Base-by-base conservation (phyloP, 1,140 invertebrate species). In the Drosophila ambigua region DNA sequence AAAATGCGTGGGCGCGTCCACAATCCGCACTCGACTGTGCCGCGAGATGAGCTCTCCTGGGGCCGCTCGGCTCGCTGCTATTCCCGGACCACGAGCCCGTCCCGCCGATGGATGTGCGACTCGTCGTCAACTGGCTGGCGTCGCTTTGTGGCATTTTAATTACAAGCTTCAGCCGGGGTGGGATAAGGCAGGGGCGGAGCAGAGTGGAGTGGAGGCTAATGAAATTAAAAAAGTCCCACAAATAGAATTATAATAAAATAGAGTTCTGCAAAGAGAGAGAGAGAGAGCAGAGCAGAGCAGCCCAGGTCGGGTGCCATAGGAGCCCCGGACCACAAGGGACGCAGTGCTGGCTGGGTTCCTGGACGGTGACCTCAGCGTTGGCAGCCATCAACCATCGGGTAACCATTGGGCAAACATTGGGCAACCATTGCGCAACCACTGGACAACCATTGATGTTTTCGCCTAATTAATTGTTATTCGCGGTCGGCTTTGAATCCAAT, bases 1-100 rank as follows among this genome's bases (percentile, higher is more conserved):
- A 85, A 85, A 85, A 85, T 85, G 82, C 82, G 82, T 85, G 74
- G 82, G 82, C 82, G 82, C 83, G 82, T 82, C 81, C 81, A 85
- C 77, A 84, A 80, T 81, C 73, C 82, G 69, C 81, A 81, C 72
- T 63, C 60, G 51, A 75, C 72, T 75, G 53, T 50, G 53, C 72
- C 16, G 24, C 53, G 35, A 72, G 68, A 72, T 74, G 71, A 74
- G 61, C 68, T 62, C 72, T 75, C 71, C 49, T 58, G 72, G 54
- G 72, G 61, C 54, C 39, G 26, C 26, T 28, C 26, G 26, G 26
- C 58, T 28, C 7, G 57, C 11, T 15, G 5, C 35, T 13, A 24
- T 8, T 15, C 31, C 15, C 51, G 31, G 45, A 6, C 64, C 49
- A 50, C 23, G 55, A 55, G 62, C 55, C 51, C 59, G 31, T 35